Evolutionary conservation across 2,888 invertebrate species (phyloP), one percentile per base, ranked within the genome.

Genomic region (Lasioglossum morio): DNA sequence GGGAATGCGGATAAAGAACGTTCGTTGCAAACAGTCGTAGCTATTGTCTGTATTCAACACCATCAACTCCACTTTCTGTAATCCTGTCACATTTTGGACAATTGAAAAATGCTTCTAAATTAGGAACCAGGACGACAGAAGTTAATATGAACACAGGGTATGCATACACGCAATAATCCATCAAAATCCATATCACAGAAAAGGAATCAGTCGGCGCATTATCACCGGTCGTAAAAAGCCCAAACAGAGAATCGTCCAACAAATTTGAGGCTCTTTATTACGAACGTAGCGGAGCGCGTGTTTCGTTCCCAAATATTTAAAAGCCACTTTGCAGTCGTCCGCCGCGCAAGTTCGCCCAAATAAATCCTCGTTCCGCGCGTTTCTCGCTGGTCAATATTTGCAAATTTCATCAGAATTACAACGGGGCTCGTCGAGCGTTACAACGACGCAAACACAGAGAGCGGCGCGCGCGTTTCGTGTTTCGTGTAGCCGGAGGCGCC

Each of bases 381-480:
- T 84, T 60, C 40, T 27, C 60, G 34, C 30, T 23, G 40, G n/a
- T 12, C 23, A 10, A 66, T 57, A 73, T 53, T 72, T 63, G 72
- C 34, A 72, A 60, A 75, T 75, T 60, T 40, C 40, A 8, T 30
- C 48, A 14, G 57, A 48, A 63, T 81, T 81, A 70, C 77, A 69
- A 69, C 69, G 34, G n/a, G 30, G 23, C 43, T 34, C 72, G 12
- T 34, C 16, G 48, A 70, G 60, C 27, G 82, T 73, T 69, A 48
- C 69, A 73, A n/a, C 69, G 63, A 37, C 43, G 43, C 81, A 37
- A 43, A 53, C 63, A 53, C 72, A 46, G n/a, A 14, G n/a, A 57
- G 57, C 53, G 53, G 53, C n/a, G n/a, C 12, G n/a, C 57, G 57
- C 57, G 57, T n/a, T 53, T 4, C 48, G 43, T 14, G 43, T 46